Conservation (phyloP, 2,797 vertebrate species). For the Diplodus puntazzo region DNA sequence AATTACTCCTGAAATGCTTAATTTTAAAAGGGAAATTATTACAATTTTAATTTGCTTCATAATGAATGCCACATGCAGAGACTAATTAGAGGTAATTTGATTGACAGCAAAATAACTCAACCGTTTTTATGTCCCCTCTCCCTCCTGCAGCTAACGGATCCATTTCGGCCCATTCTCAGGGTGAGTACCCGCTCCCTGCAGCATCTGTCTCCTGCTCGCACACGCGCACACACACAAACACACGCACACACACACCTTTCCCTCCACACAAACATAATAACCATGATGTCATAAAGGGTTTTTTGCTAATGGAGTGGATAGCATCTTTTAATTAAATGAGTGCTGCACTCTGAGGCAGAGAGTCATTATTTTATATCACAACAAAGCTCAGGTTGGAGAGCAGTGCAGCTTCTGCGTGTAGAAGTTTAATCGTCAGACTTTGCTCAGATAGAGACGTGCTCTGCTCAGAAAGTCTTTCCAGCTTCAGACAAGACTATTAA, state of each 20-base stretch:
- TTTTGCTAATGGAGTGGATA: constrained; percentile 58
- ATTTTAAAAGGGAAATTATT: constrained; percentile 89
- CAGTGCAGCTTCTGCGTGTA: background rate
- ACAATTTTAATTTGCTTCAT: constrained; percentile 89
- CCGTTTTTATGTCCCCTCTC: constrained; percentile 20
- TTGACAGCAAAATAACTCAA: constrained; percentile 88
- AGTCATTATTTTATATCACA: background rate
- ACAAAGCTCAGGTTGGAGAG: constrained; percentile 17
- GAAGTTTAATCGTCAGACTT: background rate
- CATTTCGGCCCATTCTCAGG: constrained; percentile 97
- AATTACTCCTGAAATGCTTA: constrained; percentile 87
- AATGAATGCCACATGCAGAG: constrained; percentile 87
- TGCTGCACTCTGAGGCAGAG: constrained; percentile 32
- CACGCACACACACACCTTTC: constrained; percentile 53
- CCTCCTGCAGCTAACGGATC: constrained; percentile 93
- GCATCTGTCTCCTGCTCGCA: constrained; percentile 53
- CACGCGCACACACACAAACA: constrained; percentile 61
- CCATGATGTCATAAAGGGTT: constrained; percentile 52
- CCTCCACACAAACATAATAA: constrained; percentile 51
- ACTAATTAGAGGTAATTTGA: constrained; percentile 89
- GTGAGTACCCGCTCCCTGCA: constrained; percentile 84
- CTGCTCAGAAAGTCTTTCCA: background rate
- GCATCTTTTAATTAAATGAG: constrained; percentile 68
- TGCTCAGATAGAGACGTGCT: background rate
- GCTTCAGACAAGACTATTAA: background rate